Base-by-base conservation (phyloP, 2,113 vertebrate genomes). In the Indri indri region DNA sequence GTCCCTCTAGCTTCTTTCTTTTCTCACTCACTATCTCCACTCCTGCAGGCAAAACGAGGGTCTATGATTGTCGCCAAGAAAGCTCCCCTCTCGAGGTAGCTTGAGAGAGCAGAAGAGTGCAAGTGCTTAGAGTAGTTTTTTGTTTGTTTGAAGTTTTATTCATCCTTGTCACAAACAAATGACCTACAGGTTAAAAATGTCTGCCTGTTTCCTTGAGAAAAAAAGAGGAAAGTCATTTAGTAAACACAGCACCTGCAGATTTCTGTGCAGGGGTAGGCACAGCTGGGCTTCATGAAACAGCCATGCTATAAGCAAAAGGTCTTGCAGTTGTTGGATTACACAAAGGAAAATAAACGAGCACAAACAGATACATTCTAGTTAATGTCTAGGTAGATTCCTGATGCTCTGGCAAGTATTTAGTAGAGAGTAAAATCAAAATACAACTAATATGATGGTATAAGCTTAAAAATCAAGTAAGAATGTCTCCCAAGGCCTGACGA, bases 41-140 rank as follows among this genome's bases (percentile, higher is more conserved):
- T 34, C 20, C 13, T 4, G 6, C 1, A 77, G 66, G 3, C 10
- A 68, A 76, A 71, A 18, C 23, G 3, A 25, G 9, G 0, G 34
- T 61, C 6, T 30, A 5, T 54, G 14, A 73, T 7, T 5, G 8
- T 9, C 59, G 42, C 23, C 17, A 77, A 18, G 85, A 54, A 79
- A 0, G 0, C 8, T 30, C 18, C 52, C 3, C 54, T 73, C 6
- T 68, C 22, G 23, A 68, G 42, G 50, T 5, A 30, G 1, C 40
- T 32, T 11, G 8, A 65, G 61, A 54, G 17, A 68, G 40, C 5
- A 42, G 8, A 23, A 47, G 18, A 61, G 4, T 42, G 65, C 11
- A 74, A 45, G 34, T 12, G 8, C 13, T 73, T 8, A 25, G 14
- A 42, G 16, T 5, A 23, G 5, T 12, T 94, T 54, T 52, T 34